Conservation (phyloP, 2,113 vertebrate species). For the Bolborhynchus lineola region DNA sequence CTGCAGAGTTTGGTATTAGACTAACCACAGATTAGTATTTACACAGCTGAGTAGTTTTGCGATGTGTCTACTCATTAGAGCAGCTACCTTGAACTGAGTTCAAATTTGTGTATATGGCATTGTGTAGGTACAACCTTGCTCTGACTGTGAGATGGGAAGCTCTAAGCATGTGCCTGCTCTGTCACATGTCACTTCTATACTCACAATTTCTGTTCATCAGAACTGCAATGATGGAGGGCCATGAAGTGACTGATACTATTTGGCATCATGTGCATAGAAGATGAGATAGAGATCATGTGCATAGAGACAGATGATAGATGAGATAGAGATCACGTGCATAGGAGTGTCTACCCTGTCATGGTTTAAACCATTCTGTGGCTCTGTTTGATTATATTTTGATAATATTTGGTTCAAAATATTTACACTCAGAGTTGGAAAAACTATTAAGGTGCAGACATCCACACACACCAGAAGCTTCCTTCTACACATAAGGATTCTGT, state of each 20-base stretch:
- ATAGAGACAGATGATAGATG: neutral
- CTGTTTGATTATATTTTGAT: neutral
- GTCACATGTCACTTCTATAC: neutral
- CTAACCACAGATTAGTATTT: neutral
- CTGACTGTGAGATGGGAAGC: neutral
- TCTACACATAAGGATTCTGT: neutral
- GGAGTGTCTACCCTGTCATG: neutral
- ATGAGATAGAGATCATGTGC: neutral
- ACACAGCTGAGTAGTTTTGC: neutral
- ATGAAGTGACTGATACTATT: neutral
- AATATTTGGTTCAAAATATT: neutral
- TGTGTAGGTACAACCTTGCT: neutral
- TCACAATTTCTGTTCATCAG: neutral
- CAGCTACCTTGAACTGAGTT: neutral
- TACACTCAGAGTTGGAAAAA: neutral
- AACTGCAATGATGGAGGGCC: neutral
- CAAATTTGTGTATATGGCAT: neutral
- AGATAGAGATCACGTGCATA: neutral
- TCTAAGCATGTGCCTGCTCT: neutral
- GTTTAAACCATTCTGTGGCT: neutral
- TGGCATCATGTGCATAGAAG: neutral
- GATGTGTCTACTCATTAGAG: neutral
- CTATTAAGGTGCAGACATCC: neutral
- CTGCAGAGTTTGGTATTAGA: neutral
- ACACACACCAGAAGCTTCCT: neutral